Evolutionary conservation across 2,797 vertebrate species (phyloP).

Genomic region (Pipistrellus nathusii): DNA sequence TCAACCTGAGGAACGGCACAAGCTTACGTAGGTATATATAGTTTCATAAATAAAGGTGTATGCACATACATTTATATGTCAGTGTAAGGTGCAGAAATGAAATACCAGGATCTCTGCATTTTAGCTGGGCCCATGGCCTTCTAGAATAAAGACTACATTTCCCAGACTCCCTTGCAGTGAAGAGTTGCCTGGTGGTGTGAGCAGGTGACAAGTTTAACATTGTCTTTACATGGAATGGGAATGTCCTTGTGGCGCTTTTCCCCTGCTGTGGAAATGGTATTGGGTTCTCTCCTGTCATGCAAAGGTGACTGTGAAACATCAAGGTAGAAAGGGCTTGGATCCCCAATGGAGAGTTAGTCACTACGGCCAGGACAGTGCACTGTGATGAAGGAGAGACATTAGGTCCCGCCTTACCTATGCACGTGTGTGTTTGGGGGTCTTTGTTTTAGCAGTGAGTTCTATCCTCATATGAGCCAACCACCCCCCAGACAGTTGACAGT

Average conservation of each 20-base stretch:
- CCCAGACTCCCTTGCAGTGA: slow-evolving; percentile 26
- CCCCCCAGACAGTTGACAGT: no score
- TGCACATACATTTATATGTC: not conserved
- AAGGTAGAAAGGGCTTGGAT: not conserved
- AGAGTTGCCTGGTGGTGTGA: not conserved
- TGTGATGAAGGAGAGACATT: not conserved
- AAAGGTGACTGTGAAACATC: not conserved
- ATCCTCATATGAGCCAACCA: not conserved
- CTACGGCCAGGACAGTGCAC: not conserved
- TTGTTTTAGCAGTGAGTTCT: not conserved
- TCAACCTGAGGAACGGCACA: not conserved
- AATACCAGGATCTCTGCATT: not conserved
- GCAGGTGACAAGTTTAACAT: not conserved
- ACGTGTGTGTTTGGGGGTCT: not conserved
- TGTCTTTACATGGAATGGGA: not conserved
- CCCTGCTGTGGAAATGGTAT: not conserved
- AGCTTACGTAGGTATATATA: not conserved
- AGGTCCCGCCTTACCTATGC: not conserved
- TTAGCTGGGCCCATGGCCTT: not conserved
- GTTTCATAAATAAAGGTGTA: not conserved
- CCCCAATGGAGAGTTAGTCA: not conserved
- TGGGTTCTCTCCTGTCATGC: not conserved
- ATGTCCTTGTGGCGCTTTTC: not conserved
- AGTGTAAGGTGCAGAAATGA: not conserved
- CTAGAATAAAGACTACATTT: not conserved